A percentile compares a stretch with the other conserved stretches of the same genome.
phyloP scores from a whole-genome alignment of 1,140 invertebrate species.

The Trissolcus basalis region DNA sequence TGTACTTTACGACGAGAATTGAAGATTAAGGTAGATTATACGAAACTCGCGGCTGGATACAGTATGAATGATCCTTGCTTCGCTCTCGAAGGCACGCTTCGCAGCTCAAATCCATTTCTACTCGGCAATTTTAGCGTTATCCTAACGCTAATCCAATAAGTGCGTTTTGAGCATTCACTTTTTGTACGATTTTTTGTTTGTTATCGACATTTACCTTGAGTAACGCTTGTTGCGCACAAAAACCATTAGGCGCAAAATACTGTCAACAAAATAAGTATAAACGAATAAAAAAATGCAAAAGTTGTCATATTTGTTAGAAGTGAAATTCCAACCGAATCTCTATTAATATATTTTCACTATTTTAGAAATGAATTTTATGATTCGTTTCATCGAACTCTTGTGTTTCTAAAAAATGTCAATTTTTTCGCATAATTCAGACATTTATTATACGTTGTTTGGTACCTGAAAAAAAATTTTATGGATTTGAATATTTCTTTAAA shows the following conservation, averaged over 20 bases:
- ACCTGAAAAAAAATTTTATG: too few relatives aligned
- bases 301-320: too few relatives aligned
- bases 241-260: not conserved
- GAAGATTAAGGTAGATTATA: constrained; percentile 52
- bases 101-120: constrained; percentile 59
- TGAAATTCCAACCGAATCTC: too few relatives aligned
- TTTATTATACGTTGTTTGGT: too few relatives aligned
- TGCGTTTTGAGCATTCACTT: constrained; percentile 45
- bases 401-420: too few relatives aligned
- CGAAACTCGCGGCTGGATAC: constrained; percentile 57
- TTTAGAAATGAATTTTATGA: too few relatives aligned
- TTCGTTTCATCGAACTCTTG: too few relatives aligned
- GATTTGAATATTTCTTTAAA: constrained; percentile 38
- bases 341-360: too few relatives aligned
- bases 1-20: constrained; percentile 26
- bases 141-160: constrained; percentile 50
- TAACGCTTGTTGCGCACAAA: not conserved
- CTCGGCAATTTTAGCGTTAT: constrained; percentile 51
- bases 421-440: too few relatives aligned
- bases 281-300: too few relatives aligned
- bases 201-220: constrained; percentile 19
- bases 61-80: constrained; percentile 63
- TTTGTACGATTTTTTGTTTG: constrained; percentile 25
- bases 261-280: not conserved
- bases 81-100: constrained; percentile 62